Base-by-base conservation (phyloP, 2,113 vertebrate species). In the Bufo gargarizans region DNA sequence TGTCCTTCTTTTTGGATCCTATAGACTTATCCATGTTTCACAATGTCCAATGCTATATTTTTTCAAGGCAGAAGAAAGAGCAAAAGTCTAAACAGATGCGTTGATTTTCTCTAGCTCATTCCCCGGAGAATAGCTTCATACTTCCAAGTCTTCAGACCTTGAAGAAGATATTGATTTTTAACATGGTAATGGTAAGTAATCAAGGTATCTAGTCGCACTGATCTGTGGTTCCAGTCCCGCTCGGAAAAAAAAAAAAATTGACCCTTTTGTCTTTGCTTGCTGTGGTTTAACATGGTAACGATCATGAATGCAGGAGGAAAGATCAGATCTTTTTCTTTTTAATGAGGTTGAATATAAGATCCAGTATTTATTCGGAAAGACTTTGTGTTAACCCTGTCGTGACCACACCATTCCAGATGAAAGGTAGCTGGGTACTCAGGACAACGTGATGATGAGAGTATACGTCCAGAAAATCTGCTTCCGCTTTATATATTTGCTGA, bases 161-260 rank as follows among this genome's bases (percentile, higher is more conserved):
- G 67, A 88, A 88, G 86, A 76, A 56, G 58, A 65, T 81, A 87
- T 87, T 87, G 85, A 86, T 86, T 86, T 79, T 86, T 77, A 63
- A 53, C 74, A 76, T 78, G 76, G 84, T 61, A 86, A 63, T 63
- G 58, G 85, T 77, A 86, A 86, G 85, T 86, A 67, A 86, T 86
- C 85, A 86, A 77, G 58, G 76, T 53, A 86, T 86, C 74, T 77
- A 79, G 58, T 78, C 16, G n/a, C 79, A 78, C 74, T 78, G 85
- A 86, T 86, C 53, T 76, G 17, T n/a, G 84, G 33, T 71, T 55
- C n/a, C 74, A 49, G 45, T 77, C 67, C 53, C 33, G 17, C 83
- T 72, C 83, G 22, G 59, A 56, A 43, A 14, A 13, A 58, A 50
- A 45, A 50, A 84, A 84, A 43, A 84, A 69, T 50, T 78, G 85